Conservation (phyloP, 1,140 invertebrate species). For the Bathynomus jamesi region DNA sequence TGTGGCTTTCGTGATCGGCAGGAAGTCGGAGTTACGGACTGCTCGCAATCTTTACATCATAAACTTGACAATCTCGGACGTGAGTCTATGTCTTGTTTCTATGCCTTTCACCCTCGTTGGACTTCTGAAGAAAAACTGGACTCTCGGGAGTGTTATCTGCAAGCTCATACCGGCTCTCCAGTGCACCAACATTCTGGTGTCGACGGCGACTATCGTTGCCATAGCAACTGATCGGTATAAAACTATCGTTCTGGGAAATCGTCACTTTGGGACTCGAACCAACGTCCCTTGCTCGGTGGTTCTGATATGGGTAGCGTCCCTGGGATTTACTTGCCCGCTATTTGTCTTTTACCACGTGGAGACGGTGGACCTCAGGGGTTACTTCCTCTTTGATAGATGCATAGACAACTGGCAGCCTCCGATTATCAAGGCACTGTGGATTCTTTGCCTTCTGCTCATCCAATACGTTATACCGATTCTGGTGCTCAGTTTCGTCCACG, state of each 20-base stretch:
- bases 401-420: conserved; percentile 45
- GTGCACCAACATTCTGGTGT: conserved; percentile 55
- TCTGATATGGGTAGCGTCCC: conserved; percentile 50
- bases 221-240: conserved; percentile 55
- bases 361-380: conserved; percentile 40
- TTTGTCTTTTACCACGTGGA: conserved; percentile 47
- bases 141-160: conserved; percentile 47
- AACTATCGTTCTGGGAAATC: conserved; percentile 45
- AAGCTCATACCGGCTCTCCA: conserved; percentile 52
- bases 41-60: conserved; percentile 56
- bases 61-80: conserved; percentile 53
- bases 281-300: conserved; percentile 47
- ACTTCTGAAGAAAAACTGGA: conserved; percentile 43
- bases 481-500: conserved; percentile 50
- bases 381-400: conserved; percentile 44
- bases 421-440: conserved; percentile 47
- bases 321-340: conserved; percentile 42
- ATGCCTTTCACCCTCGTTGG: conserved; percentile 52
- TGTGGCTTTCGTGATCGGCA: conserved; percentile 44
- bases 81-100: conserved; percentile 52
- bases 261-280: conserved; percentile 26
- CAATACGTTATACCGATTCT: conserved; percentile 52
- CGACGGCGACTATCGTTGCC: conserved; percentile 53
- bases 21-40: conserved; percentile 46
- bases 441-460: conserved; percentile 48